Conservation (phyloP, 2,888 invertebrate genomes). For the Drosophila glabriapex region DNA sequence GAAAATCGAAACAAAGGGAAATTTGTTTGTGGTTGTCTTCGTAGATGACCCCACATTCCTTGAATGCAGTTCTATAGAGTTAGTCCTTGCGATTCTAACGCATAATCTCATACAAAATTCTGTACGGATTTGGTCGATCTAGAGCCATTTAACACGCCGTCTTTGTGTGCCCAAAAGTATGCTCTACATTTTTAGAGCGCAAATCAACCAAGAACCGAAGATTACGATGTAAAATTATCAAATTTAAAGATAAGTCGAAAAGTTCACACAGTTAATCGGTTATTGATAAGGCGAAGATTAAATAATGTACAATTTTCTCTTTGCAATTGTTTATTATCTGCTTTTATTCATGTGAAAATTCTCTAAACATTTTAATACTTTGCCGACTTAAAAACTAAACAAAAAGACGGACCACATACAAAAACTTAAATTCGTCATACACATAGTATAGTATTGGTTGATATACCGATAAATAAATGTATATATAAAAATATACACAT, state of each 20-base stretch:
- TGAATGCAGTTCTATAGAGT: not conserved
- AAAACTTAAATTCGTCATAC: conserved; percentile 59
- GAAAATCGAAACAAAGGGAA: not conserved
- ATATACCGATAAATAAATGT: conserved; percentile 2
- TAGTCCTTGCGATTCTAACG: not conserved
- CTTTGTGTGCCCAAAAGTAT: not conserved
- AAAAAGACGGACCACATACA: conserved; percentile 53
- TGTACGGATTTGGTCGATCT: not conserved
- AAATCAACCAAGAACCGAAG: not conserved
- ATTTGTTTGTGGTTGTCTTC: not conserved
- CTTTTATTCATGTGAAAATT: conserved; percentile 61
- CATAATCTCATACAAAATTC: not conserved
- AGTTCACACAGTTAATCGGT: not conserved
- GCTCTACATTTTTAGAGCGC: rapidly evolving
- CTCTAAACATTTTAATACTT: conserved; percentile 65
- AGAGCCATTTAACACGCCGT: not conserved
- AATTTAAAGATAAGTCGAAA: not conserved
- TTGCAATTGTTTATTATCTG: conserved; percentile 24
- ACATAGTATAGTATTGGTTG: conserved; percentile 31
- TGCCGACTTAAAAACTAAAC: conserved; percentile 60
- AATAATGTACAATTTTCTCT: not conserved
- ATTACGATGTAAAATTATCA: not conserved
- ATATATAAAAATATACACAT: not conserved
- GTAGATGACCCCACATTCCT: no score
- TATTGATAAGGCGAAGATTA: not conserved